Evolutionary conservation across 2,797 vertebrate species (phyloP).

Genomic region (Betta splendens): DNA sequence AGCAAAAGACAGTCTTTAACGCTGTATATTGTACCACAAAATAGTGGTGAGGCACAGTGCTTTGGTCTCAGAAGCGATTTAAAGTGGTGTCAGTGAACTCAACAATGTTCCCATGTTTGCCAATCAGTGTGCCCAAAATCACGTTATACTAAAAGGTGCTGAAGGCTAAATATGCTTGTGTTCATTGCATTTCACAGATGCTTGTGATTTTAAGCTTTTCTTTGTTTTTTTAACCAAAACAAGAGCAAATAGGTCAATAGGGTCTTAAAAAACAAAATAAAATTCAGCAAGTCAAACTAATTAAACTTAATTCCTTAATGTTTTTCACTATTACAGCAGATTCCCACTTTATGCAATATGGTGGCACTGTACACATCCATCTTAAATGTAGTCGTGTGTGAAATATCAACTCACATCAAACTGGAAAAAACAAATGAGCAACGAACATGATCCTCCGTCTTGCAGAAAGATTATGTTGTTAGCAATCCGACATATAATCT

Average conservation of each 20-base stretch:
- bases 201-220: background rate
- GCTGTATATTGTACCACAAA: background rate
- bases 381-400: conserved; percentile 3
- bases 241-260: background rate
- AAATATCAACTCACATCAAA: conserved; percentile 26
- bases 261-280: background rate
- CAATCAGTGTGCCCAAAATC: conserved; percentile 15
- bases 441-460: conserved; percentile 12
- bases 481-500: conserved; percentile 14
- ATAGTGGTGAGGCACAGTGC: background rate
- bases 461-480: conserved; percentile 26
- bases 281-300: background rate
- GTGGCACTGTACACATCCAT: conserved; percentile 21
- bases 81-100: conserved; percentile 3
- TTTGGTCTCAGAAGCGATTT: background rate
- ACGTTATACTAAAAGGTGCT: conserved; percentile 6
- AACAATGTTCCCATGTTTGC: conserved; percentile 19
- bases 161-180: conserved; percentile 7
- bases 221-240: conserved; percentile 16
- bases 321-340: background rate
- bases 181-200: conserved; percentile 3
- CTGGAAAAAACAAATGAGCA: conserved; percentile 13
- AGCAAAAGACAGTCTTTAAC: background rate
- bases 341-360: conserved; percentile 4
- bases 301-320: background rate